phyloP scores from a whole-genome alignment of 2,888 invertebrate genomes.

The Drosophila cracens region DNA sequence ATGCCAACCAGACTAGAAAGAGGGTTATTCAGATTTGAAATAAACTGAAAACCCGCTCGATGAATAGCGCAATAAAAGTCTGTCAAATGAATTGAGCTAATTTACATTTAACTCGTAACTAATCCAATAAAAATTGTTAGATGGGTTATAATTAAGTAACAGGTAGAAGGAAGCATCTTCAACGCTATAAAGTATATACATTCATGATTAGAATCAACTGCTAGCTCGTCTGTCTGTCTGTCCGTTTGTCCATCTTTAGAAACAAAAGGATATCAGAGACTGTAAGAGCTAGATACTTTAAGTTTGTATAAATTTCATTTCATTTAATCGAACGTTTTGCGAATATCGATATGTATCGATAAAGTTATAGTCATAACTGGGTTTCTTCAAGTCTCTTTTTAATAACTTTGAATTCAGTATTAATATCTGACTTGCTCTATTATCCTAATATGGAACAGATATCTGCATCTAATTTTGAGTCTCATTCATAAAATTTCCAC shows the following conservation, averaged over 20 bases:
- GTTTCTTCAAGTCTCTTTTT: rapidly evolving
- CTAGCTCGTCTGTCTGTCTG: not conserved
- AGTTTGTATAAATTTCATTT: not conserved
- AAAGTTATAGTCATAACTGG: not conserved
- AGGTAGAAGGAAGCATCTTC: not conserved
- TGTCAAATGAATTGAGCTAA: not conserved
- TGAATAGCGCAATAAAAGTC: not conserved
- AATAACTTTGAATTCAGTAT: not conserved
- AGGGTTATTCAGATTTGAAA: not conserved
- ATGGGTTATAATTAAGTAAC: not conserved
- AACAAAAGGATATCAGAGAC: not conserved
- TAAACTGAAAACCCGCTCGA: not conserved
- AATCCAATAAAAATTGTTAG: not conserved
- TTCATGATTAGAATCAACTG: not conserved
- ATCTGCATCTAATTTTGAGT: not conserved
- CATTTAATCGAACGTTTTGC: rapidly evolving
- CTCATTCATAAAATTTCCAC: not conserved
- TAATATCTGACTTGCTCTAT: not conserved
- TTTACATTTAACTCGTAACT: not conserved
- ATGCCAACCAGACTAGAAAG: constrained; percentile 1
- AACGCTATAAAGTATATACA: not conserved
- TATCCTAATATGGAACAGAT: not conserved
- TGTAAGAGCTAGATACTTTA: not conserved
- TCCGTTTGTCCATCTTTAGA: rapidly evolving
- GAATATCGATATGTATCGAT: not conserved